These are phyloP conservation scores for Bilobella aurantiaca DNA, from an alignment of 1,140 invertebrate genomes.

Conservation along the genomic window DNA sequence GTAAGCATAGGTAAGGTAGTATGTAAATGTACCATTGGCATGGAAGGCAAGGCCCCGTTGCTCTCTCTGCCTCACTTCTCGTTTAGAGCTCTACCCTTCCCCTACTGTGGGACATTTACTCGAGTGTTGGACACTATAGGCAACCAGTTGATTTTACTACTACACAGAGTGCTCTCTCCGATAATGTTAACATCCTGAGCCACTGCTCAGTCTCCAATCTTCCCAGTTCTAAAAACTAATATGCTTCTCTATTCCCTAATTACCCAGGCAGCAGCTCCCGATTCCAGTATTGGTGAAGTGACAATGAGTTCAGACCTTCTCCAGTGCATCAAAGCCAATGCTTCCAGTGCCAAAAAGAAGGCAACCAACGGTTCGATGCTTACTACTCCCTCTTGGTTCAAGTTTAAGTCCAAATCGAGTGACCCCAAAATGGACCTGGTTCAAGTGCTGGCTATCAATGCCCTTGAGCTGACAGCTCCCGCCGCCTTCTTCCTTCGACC, in stretches of 20 bases:
- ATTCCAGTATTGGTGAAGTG: background rate
- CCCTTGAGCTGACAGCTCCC: background rate
- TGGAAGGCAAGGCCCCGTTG: no score
- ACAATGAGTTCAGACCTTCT: background rate
- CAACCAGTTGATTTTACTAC: background rate
- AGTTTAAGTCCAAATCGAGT: background rate
- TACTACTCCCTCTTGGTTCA: background rate
- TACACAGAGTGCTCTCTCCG: background rate
- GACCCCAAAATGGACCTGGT: background rate
- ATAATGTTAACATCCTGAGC: no score
- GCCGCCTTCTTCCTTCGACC: conserved; percentile 1
- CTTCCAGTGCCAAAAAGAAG: background rate
- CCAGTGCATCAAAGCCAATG: background rate
- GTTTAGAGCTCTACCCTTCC: background rate
- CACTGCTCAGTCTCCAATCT: background rate
- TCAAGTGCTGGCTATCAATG: background rate
- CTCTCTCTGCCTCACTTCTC: no score
- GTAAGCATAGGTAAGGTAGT: background rate
- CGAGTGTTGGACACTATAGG: background rate
- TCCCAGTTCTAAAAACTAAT: background rate
- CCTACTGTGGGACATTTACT: background rate
- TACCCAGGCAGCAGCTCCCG: background rate
- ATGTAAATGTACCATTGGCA: background rate
- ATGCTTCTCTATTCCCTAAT: background rate
- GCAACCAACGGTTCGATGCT: background rate